Percentiles rank a stretch among this genome's conserved stretches.
phyloP scores from a whole-genome alignment of 2,797 vertebrate species.

The Sebastes alutus region DNA sequence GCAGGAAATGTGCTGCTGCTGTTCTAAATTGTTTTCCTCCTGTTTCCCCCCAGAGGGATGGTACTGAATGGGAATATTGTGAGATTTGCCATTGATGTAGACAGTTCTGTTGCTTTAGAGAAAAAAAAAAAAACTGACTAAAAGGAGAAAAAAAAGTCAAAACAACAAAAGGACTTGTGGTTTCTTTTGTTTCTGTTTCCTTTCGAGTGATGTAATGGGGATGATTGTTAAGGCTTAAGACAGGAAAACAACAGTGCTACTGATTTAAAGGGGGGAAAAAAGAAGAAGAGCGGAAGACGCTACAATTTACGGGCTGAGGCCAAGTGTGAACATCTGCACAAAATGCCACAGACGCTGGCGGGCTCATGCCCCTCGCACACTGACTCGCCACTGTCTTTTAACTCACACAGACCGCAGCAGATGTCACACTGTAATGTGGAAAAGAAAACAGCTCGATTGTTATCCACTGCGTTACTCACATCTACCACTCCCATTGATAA shows the following conservation, averaged over 20 bases:
- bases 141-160: constrained; percentile 49
- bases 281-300: not conserved
- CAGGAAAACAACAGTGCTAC: constrained; percentile 27
- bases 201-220: constrained; percentile 23
- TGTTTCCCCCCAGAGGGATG: constrained; percentile 36
- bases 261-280: not conserved
- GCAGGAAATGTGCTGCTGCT: constrained; percentile 61
- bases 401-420: constrained; percentile 44
- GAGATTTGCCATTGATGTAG: constrained; percentile 73
- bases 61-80: constrained; percentile 66
- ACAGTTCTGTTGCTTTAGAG: constrained; percentile 70
- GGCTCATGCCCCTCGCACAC: constrained; percentile 15
- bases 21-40: constrained; percentile 50
- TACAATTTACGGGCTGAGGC: constrained; percentile 18
- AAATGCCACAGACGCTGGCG: constrained; percentile 17
- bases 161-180: constrained; percentile 50
- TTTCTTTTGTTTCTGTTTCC: constrained; percentile 51
- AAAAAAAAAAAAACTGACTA: constrained; percentile 49
- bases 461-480: constrained; percentile 25
- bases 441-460: constrained; percentile 47
- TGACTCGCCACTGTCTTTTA: not conserved
- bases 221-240: constrained; percentile 6
- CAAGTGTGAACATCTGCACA: constrained; percentile 55
- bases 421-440: constrained; percentile 48
- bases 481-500: constrained; percentile 59